These are phyloP conservation scores for Poecilia velifera DNA, from an alignment of 2,797 vertebrate species.

Conservation along the genomic window DNA sequence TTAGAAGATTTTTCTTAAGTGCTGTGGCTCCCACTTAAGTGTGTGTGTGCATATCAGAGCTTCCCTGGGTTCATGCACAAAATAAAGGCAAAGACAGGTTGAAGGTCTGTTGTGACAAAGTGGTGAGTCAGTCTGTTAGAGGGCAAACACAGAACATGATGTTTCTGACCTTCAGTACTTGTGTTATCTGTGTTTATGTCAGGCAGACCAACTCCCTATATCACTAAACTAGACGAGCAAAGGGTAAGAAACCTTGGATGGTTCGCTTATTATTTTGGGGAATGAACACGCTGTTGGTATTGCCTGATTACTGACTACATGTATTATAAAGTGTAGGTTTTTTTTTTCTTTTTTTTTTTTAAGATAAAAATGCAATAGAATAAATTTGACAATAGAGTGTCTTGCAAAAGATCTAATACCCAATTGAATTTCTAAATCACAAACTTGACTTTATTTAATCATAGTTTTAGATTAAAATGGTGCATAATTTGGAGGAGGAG, in stretches of 20 bases:
- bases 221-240: not conserved
- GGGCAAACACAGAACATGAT: conserved; percentile 27
- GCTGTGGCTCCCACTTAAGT: conserved; percentile 1
- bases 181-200: conserved; percentile 35
- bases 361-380: not conserved
- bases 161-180: conserved; percentile 30
- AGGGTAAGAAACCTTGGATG: not conserved
- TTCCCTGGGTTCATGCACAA: not conserved
- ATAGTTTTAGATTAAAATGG: not conserved
- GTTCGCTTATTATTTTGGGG: not conserved
- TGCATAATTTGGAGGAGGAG: not conserved
- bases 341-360: not conserved
- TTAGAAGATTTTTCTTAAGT: not conserved
- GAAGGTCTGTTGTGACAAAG: conserved; percentile 16
- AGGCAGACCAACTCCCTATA: not conserved
- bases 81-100: conserved; percentile 5
- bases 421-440: not conserved
- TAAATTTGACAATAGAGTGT: not conserved
- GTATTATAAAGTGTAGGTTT: not conserved
- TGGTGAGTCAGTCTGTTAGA: conserved; percentile 15
- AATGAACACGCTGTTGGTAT: not conserved
- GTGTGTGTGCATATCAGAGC: conserved; percentile 4
- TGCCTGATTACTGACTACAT: not conserved
- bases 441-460: not conserved
- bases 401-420: not conserved